phyloP scores from a whole-genome alignment of 2,113 vertebrate genomes.

The Stercorarius parasiticus region DNA sequence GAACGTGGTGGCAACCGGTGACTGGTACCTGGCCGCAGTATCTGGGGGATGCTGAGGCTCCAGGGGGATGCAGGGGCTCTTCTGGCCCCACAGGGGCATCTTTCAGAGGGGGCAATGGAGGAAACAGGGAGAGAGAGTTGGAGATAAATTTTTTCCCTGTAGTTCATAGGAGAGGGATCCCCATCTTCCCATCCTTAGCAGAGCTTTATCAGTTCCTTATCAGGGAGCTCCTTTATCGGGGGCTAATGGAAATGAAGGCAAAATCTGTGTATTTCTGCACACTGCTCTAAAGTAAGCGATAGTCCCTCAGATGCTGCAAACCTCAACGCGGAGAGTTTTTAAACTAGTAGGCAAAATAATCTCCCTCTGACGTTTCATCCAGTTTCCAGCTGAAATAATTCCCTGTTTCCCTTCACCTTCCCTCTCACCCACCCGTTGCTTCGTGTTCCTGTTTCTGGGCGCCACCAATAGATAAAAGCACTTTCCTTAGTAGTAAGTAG shows the following conservation, averaged over 20 bases:
- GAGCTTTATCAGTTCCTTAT: not conserved
- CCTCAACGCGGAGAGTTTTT: fast-evolving
- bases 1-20: not conserved
- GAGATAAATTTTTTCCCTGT: not conserved
- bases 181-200: not conserved
- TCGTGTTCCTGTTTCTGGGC: conserved; percentile 44
- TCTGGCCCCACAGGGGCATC: no score
- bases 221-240: not conserved
- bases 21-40: fast-evolving
- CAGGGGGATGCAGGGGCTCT: not conserved
- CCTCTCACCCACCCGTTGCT: conserved; percentile 30
- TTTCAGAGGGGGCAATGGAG: not conserved
- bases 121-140: not conserved
- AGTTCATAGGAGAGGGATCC: not conserved
- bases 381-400: conserved; percentile 11
- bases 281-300: not conserved
- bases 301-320: not conserved
- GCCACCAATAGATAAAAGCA: conserved; percentile 34
- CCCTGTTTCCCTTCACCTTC: not conserved
- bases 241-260: not conserved
- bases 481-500: conserved; percentile 34
- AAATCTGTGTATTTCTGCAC: not conserved
- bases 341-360: not conserved
- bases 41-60: not conserved
- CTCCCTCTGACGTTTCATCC: not conserved